Conservation (phyloP, 2,797 vertebrate species). For the Epinephelus coioides region DNA sequence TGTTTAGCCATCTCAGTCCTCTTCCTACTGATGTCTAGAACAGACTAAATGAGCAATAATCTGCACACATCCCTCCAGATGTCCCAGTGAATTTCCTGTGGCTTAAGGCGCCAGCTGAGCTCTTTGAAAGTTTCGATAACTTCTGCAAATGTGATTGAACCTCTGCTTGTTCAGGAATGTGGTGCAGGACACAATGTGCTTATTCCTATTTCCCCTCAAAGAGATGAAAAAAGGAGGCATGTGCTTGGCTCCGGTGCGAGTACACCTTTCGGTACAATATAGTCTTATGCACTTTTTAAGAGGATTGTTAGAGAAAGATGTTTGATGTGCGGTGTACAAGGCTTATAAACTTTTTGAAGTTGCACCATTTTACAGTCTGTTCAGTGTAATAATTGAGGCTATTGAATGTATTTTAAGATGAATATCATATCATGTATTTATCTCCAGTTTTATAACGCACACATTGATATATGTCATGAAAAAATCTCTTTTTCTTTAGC, state of each 20-base stretch:
- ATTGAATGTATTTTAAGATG: neutral
- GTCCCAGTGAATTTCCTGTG: slow-evolving; percentile 89
- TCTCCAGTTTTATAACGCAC: slow-evolving; percentile 2
- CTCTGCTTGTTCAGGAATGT: slow-evolving; percentile 84
- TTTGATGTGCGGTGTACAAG: neutral
- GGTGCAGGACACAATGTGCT: slow-evolving; percentile 72
- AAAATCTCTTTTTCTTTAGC: neutral
- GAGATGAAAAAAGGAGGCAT: slow-evolving; percentile 68
- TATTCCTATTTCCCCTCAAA: slow-evolving; percentile 72
- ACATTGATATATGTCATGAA: neutral
- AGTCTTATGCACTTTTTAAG: slow-evolving; percentile 12
- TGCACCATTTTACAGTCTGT: neutral
- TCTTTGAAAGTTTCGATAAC: slow-evolving; percentile 89
- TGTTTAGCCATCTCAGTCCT: slow-evolving; percentile 74
- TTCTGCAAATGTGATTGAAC: slow-evolving; percentile 87
- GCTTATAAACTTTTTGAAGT: neutral
- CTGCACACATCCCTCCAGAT: slow-evolving; percentile 89
- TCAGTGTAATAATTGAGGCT: slow-evolving; percentile 1
- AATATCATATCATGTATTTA: neutral
- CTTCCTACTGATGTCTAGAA: slow-evolving; percentile 87
- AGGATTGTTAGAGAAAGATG: slow-evolving; percentile 10
- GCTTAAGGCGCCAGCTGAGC: slow-evolving; percentile 86
- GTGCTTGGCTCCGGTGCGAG: slow-evolving; percentile 18
- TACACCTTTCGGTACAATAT: slow-evolving; percentile 37
- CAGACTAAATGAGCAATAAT: slow-evolving; percentile 89